phyloP scores from a whole-genome alignment of 2,113 vertebrate genomes.

The Colius striatus region DNA sequence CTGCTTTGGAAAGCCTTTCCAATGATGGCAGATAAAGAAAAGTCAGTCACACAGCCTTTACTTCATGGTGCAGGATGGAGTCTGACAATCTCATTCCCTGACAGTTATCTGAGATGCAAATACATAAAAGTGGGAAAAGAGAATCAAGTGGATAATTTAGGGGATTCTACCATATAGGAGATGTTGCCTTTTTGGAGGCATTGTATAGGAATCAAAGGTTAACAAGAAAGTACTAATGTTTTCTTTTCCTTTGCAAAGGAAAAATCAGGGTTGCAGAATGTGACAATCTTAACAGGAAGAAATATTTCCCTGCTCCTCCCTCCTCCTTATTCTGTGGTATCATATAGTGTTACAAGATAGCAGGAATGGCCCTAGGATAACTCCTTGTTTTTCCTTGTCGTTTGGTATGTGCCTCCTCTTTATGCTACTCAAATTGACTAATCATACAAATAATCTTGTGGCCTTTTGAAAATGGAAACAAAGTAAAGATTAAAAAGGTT shows the following conservation, averaged over 20 bases:
- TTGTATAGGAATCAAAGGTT: neutral
- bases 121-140: neutral
- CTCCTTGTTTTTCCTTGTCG: neutral
- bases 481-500: conserved; percentile 71
- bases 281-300: neutral
- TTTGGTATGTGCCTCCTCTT: neutral
- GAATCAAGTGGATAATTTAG: neutral
- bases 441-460: conserved; percentile 61
- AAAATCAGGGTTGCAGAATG: neutral
- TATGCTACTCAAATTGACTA: conserved; percentile 46
- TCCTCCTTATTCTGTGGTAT: neutral
- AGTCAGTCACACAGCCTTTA: neutral
- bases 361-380: neutral
- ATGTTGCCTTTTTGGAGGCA: neutral
- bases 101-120: neutral
- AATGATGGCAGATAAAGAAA: neutral
- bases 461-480: conserved; percentile 68
- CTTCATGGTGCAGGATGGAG: neutral
- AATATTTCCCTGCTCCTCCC: neutral
- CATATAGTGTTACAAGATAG: neutral
- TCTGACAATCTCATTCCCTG: neutral
- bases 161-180: accelerated
- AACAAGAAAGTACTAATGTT: neutral
- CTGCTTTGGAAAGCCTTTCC: neutral
- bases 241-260: conserved; percentile 10